Evolutionary conservation across 2,888 invertebrate species (phyloP).

Genomic region (Catocala sponsa): DNA sequence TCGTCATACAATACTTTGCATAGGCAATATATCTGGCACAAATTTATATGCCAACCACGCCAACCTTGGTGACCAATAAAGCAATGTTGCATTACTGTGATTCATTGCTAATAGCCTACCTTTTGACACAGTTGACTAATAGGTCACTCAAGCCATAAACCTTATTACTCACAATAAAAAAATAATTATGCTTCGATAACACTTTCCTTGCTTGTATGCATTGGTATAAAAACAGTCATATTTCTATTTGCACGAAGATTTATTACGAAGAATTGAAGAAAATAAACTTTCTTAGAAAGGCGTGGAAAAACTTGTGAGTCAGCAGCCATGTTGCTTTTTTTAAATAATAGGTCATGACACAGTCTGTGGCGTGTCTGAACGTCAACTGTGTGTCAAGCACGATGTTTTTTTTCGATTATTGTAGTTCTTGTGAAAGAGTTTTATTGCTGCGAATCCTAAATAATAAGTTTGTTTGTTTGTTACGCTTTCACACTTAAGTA

Average conservation of each 20-base stretch:
- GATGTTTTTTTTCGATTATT: too few relatives aligned
- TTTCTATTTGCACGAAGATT: conserved; percentile 13
- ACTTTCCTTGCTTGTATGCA: conserved; percentile 14
- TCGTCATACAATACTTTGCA: background rate
- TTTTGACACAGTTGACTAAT: conserved; percentile 22
- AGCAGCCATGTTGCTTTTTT: too few relatives aligned
- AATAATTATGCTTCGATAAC: conserved; percentile 31
- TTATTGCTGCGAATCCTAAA: too few relatives aligned
- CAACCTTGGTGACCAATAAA: conserved; percentile 24
- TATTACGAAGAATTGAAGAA: background rate
- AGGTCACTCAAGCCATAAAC: conserved; percentile 29
- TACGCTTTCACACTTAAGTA: too few relatives aligned
- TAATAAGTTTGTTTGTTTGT: too few relatives aligned
- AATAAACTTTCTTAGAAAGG: background rate
- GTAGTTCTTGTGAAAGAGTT: too few relatives aligned
- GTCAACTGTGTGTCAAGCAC: too few relatives aligned
- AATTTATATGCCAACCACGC: conserved; percentile 14
- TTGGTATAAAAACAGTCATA: conserved; percentile 8
- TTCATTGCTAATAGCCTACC: conserved; percentile 26
- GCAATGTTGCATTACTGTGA: conserved; percentile 25
- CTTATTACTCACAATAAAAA: conserved; percentile 25
- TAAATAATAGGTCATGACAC: too few relatives aligned
- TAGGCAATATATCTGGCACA: background rate
- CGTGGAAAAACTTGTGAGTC: background rate
- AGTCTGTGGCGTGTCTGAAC: too few relatives aligned